phyloP scores from a whole-genome alignment of 1,140 invertebrate species.

The Hormaphis cornu region DNA sequence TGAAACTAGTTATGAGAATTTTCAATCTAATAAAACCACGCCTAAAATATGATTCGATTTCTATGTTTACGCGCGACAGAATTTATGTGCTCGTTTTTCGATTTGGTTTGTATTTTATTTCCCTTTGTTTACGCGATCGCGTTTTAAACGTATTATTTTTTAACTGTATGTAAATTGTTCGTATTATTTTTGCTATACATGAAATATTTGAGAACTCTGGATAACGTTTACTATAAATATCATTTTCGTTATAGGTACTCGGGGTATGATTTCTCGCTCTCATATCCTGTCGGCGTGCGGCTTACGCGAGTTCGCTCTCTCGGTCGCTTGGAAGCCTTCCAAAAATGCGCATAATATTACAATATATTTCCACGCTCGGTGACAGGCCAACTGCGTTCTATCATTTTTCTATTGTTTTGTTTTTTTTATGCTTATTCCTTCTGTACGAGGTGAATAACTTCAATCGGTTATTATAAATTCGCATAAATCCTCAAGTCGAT shows the following conservation, averaged over 20 bases:
- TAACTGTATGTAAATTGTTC: too few species aligned
- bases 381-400: neutral
- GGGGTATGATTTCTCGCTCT: neutral
- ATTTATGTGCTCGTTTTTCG: too few species aligned
- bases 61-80: too few species aligned
- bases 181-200: neutral
- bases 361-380: slow-evolving; percentile 11
- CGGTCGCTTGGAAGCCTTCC: neutral
- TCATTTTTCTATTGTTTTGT: neutral
- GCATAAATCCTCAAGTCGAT: slow-evolving; percentile 23
- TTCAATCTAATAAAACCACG: too few species aligned
- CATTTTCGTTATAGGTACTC: neutral
- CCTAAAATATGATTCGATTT: too few species aligned
- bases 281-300: neutral
- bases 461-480: slow-evolving; percentile 23
- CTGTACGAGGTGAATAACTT: slow-evolving; percentile 23
- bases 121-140: too few species aligned
- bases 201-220: neutral
- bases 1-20: too few species aligned
- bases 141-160: too few species aligned
- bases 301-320: neutral
- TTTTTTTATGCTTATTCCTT: neutral
- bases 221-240: neutral
- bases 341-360: slow-evolving; percentile 27
- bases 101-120: too few species aligned